Conservation (phyloP, 2,797 vertebrate genomes). For the Hydrocynus forskahlii region DNA sequence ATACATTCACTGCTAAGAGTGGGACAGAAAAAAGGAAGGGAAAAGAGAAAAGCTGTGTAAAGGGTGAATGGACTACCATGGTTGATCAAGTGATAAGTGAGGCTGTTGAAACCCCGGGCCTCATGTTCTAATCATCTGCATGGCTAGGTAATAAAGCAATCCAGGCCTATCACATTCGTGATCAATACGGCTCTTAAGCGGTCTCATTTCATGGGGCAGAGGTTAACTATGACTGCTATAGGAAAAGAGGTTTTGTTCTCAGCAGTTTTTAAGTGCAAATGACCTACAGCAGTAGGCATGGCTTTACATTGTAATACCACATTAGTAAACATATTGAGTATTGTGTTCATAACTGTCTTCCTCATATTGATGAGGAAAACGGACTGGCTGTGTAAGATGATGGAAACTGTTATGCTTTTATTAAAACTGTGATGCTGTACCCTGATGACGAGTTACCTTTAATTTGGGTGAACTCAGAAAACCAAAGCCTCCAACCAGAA, state of each 20-base stretch:
- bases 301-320: conserved; percentile 9
- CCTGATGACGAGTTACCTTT: conserved; percentile 18
- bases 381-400: background rate
- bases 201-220: conserved; percentile 44
- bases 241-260: conserved; percentile 2
- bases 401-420: background rate
- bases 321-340: conserved; percentile 5
- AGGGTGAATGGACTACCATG: conserved; percentile 27
- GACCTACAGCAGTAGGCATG: background rate
- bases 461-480: conserved; percentile 1
- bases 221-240: conserved; percentile 32
- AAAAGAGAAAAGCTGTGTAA: conserved; percentile 2
- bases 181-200: conserved; percentile 33
- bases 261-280: conserved; percentile 13
- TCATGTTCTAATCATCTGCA: conserved; percentile 29
- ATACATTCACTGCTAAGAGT: background rate
- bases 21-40: background rate
- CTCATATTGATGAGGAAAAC: background rate
- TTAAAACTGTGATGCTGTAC: background rate
- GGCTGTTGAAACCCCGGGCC: conserved; percentile 14
- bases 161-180: conserved; percentile 31
- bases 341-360: background rate
- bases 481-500: conserved; percentile 6
- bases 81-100: conserved; percentile 33
- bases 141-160: conserved; percentile 47